A percentile compares a stretch with the other conserved stretches of the same genome.
phyloP scores from a whole-genome alignment of 2,888 invertebrate genomes.

The Andrena chrysosceles region DNA sequence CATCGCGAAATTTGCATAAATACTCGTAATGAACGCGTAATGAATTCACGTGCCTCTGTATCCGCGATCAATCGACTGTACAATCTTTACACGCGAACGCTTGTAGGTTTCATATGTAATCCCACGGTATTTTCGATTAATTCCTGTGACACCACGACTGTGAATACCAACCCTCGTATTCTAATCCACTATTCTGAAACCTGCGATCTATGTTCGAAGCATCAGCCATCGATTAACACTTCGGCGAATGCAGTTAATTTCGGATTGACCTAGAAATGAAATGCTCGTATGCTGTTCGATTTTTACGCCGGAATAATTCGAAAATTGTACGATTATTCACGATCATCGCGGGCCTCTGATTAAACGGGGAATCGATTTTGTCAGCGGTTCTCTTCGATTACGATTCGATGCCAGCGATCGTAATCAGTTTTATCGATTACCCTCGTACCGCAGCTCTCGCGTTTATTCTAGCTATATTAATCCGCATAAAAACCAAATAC shows the following conservation, averaged over 20 bases:
- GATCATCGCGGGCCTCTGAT: slow-evolving; percentile 17
- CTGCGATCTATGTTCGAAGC: slow-evolving; percentile 6
- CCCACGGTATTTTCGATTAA: slow-evolving; percentile 66
- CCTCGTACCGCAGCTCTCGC: not conserved
- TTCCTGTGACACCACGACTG: slow-evolving; percentile 64
- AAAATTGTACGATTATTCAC: slow-evolving; percentile 14
- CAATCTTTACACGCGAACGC: slow-evolving; percentile 46
- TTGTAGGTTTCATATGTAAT: slow-evolving; percentile 25
- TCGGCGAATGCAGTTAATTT: slow-evolving; percentile 29
- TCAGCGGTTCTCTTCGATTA: not conserved
- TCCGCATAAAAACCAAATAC: not conserved
- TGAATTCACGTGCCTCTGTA: slow-evolving; percentile 48
- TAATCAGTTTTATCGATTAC: not conserved
- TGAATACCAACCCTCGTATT: not conserved
- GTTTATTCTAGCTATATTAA: not conserved
- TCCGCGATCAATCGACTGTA: slow-evolving; percentile 28
- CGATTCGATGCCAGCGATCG: not conserved
- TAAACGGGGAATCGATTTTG: slow-evolving; percentile 9
- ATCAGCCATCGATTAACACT: slow-evolving; percentile 38
- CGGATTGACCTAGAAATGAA: slow-evolving; percentile 6
- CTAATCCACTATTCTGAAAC: slow-evolving; percentile 12
- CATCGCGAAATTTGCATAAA: slow-evolving; percentile 67
- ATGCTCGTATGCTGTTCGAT: slow-evolving; percentile 20
- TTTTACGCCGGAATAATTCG: not conserved
- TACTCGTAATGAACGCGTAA: slow-evolving; percentile 65